Evolutionary conservation across 2,113 vertebrate genomes (phyloP).

Genomic region (Zosterops japonicus): DNA sequence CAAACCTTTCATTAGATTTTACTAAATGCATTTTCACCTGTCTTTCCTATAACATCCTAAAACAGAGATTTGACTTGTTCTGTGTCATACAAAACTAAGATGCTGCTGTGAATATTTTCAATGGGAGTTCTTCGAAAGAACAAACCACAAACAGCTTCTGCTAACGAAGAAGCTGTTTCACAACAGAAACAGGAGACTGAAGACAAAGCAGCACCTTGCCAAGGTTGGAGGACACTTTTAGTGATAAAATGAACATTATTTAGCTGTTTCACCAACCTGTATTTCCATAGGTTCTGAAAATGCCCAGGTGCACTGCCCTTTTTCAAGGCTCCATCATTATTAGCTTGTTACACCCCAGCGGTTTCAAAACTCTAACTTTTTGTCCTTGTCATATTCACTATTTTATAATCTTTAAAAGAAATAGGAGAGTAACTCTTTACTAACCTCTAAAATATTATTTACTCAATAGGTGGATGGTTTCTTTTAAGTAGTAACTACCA

Average conservation of each 20-base stretch:
- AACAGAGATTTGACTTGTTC: background rate
- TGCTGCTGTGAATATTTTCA: background rate
- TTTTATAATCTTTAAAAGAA: slow-evolving; percentile 13
- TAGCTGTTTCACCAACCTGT: background rate
- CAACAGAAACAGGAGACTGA: background rate
- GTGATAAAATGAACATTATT: background rate
- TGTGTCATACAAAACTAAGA: background rate
- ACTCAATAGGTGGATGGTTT: background rate
- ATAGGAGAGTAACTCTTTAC: background rate
- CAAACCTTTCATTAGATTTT: background rate
- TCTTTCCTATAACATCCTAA: background rate
- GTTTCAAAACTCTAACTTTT: background rate
- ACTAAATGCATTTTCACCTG: background rate
- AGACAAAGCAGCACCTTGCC: background rate
- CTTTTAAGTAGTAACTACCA: background rate
- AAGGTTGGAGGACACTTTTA: background rate
- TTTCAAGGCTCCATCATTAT: background rate
- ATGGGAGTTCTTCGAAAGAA: background rate
- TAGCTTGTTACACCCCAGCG: background rate
- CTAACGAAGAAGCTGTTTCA: background rate
- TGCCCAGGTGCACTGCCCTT: background rate
- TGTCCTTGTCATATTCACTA: background rate
- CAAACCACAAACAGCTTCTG: background rate
- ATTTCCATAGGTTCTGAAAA: background rate
- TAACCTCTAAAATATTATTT: slow-evolving; percentile 38